Percentiles rank a stretch among this genome's conserved stretches.
phyloP scores from a whole-genome alignment of 2,797 vertebrate species.

The Sebastes trivittatus region DNA sequence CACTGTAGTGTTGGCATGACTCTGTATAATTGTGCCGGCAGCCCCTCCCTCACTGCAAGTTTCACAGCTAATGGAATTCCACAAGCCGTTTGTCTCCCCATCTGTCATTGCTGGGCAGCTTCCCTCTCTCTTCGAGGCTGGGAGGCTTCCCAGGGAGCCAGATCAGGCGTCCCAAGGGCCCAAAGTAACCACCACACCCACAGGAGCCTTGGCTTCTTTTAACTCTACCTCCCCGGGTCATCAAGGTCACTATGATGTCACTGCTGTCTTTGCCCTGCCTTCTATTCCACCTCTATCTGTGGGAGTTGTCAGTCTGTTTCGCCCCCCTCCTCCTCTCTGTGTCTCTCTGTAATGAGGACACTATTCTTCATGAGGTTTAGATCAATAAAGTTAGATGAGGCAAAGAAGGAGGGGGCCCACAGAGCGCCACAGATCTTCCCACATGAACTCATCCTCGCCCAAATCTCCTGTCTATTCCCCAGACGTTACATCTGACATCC shows the following conservation, averaged over 20 bases:
- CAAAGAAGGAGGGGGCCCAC: slow-evolving; percentile 28
- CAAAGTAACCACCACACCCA: slow-evolving; percentile 59
- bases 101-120: slow-evolving; percentile 67
- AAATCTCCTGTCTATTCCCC: slow-evolving; percentile 46
- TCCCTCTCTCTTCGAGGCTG: slow-evolving; percentile 52
- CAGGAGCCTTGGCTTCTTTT: slow-evolving; percentile 55
- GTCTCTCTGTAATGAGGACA: slow-evolving; percentile 16
- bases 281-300: slow-evolving; percentile 27
- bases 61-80: slow-evolving; percentile 61
- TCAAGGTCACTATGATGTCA: slow-evolving; percentile 54
- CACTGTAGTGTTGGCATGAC: slow-evolving; percentile 38
- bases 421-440: slow-evolving; percentile 45
- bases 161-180: slow-evolving; percentile 42
- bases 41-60: slow-evolving; percentile 34
- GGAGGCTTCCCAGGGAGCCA: slow-evolving; percentile 60
- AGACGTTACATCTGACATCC: slow-evolving; percentile 60
- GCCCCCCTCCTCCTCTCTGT: neutral
- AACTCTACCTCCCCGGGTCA: slow-evolving; percentile 43
- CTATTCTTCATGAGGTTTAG: slow-evolving; percentile 54
- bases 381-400: slow-evolving; percentile 61
- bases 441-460: slow-evolving; percentile 63
- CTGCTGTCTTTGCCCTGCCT: neutral
- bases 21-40: slow-evolving; percentile 34
- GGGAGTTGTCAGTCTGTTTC: slow-evolving; percentile 15
- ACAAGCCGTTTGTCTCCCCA: slow-evolving; percentile 58